Conservation (phyloP, 1,140 invertebrate genomes). For the Heliconius hermathena region DNA sequence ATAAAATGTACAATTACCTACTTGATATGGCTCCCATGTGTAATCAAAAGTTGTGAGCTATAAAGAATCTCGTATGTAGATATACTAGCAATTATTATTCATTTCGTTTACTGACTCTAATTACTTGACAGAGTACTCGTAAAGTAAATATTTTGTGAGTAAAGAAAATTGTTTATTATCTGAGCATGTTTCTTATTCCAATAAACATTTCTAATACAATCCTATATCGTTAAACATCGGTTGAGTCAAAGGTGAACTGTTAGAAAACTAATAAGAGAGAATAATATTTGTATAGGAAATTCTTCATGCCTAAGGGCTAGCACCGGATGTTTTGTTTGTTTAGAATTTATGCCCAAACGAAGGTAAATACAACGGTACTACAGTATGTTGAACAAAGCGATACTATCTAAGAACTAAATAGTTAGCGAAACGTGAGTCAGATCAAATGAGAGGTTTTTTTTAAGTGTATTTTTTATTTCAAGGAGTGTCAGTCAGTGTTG, state of each 20-base stretch:
- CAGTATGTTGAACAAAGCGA: slow-evolving; percentile 51
- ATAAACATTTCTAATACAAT: neutral
- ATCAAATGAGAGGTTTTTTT: slow-evolving; percentile 52
- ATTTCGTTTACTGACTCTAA: slow-evolving; percentile 5
- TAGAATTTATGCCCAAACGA: slow-evolving; percentile 49
- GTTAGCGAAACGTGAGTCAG: slow-evolving; percentile 61
- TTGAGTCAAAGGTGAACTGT: slow-evolving; percentile 37
- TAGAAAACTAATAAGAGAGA: slow-evolving; percentile 41
- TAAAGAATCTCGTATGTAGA: neutral
- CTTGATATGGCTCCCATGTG: neutral
- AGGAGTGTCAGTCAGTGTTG: slow-evolving; percentile 54
- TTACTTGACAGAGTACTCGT: slow-evolving; percentile 1
- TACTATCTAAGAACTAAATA: slow-evolving; percentile 63
- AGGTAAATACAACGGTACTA: slow-evolving; percentile 58
- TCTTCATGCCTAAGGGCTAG: slow-evolving; percentile 44
- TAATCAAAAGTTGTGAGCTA: neutral
- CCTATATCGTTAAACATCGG: slow-evolving; percentile 16
- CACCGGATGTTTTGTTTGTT: slow-evolving; percentile 53
- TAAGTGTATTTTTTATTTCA: slow-evolving; percentile 46
- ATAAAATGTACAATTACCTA: neutral
- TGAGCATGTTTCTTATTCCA: neutral
- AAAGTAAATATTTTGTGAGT: neutral
- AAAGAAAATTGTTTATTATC: neutral
- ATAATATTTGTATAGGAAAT: slow-evolving; percentile 50
- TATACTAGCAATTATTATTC: neutral